Percentiles rank a stretch among this genome's conserved stretches.
These are phyloP conservation scores for Lochmaea crataegi DNA, from an alignment of 2,888 invertebrate genomes.

Conservation along the genomic window DNA sequence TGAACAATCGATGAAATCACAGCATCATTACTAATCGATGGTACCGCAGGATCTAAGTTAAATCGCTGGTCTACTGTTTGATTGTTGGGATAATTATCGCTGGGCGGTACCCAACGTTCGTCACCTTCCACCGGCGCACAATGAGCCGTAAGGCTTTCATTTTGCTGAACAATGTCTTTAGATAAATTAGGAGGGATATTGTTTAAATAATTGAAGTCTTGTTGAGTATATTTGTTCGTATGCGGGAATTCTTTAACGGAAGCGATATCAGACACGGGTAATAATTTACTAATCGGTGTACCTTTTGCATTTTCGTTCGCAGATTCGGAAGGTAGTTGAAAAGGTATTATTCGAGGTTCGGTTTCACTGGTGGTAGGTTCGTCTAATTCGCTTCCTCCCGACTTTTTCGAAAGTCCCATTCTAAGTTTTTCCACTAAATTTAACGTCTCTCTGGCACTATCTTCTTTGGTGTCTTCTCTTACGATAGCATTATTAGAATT, in stretches of 20 bases:
- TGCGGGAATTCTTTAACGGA: conserved; percentile 41
- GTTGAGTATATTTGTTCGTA: conserved; percentile 28
- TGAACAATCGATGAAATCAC: conserved; percentile 11
- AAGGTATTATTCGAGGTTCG: conserved; percentile 56
- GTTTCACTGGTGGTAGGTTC: conserved; percentile 62
- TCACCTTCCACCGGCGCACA: conserved; percentile 66
- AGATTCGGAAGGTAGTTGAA: conserved; percentile 50
- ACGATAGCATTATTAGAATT: conserved; percentile 73
- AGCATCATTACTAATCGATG: conserved; percentile 4
- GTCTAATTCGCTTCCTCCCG: conserved; percentile 63
- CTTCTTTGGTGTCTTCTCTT: conserved; percentile 84
- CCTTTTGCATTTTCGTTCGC: conserved; percentile 41
- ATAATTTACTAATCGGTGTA: conserved; percentile 49
- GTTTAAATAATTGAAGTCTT: conserved; percentile 51
- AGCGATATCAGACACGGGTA: conserved; percentile 48
- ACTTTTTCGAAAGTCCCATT: conserved; percentile 77
- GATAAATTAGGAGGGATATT: conserved; percentile 60
- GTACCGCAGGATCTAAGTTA: conserved; percentile 42
- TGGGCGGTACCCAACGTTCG: conserved; percentile 74
- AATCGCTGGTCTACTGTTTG: conserved; percentile 46
- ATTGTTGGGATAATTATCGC: conserved; percentile 59
- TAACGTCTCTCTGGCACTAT: conserved; percentile 84
- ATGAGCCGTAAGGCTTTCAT: conserved; percentile 61
- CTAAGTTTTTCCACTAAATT: conserved; percentile 87
- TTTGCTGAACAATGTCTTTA: conserved; percentile 53